phyloP scores from a whole-genome alignment of 2,888 invertebrate genomes.

The Ornithoptera priamus region DNA sequence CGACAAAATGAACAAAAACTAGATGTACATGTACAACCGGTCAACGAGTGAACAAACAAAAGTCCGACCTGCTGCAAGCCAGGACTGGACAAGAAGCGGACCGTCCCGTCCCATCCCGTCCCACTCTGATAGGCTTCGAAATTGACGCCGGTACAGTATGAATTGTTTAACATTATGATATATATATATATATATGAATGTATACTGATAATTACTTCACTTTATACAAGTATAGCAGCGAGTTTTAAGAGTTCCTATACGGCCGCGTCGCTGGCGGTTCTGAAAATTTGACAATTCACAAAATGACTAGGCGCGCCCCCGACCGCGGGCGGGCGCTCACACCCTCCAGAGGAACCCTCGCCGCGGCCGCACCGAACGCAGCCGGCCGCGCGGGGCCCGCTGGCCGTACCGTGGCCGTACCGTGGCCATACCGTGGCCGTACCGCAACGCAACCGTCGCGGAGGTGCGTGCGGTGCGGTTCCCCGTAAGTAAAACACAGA shows the following conservation, averaged over 20 bases:
- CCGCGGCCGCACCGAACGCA: too few relatives aligned
- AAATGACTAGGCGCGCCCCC: conserved; percentile 79
- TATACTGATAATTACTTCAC: conserved; percentile 78
- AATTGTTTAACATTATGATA: conserved; percentile 74
- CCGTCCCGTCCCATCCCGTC: conserved; percentile 46
- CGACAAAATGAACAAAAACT: too few relatives aligned
- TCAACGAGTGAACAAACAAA: too few relatives aligned
- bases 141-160: conserved; percentile 67
- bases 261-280: conserved; percentile 75
- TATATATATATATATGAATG: conserved; percentile 63
- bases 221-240: conserved; percentile 87
- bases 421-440: too few relatives aligned
- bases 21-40: too few relatives aligned
- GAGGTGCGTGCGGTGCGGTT: background rate
- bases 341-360: too few relatives aligned
- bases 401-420: too few relatives aligned
- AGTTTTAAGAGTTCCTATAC: conserved; percentile 88
- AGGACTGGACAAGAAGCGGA: conserved; percentile 28
- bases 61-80: too few relatives aligned
- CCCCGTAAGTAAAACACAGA: conserved; percentile 30
- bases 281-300: conserved; percentile 78
- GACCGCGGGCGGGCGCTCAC: conserved; percentile 33
- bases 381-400: too few relatives aligned
- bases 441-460: background rate
- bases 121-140: conserved; percentile 77